phyloP scores from a whole-genome alignment of 2,113 vertebrate species.

The Cochlearius cochlearius region DNA sequence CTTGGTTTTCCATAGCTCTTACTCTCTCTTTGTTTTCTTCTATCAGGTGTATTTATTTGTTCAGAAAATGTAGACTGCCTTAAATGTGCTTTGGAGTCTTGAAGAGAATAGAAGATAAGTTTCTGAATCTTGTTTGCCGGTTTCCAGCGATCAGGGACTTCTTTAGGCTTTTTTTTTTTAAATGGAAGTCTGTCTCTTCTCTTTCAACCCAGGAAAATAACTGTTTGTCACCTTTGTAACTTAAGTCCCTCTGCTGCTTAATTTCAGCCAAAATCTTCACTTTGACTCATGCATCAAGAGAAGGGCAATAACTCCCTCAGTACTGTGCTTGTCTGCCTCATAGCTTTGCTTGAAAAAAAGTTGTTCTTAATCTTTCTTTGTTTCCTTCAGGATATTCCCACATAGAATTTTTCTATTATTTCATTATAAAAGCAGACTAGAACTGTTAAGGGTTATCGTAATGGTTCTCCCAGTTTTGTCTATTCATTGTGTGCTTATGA shows the following conservation, averaged over 20 bases:
- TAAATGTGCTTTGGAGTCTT: background rate
- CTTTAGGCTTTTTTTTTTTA: background rate
- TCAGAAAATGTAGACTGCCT: background rate
- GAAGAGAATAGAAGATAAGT: background rate
- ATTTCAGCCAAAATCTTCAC: constrained; percentile 3
- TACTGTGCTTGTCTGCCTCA: background rate
- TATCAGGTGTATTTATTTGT: background rate
- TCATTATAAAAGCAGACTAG: background rate
- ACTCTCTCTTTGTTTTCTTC: background rate
- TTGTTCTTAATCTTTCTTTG: background rate
- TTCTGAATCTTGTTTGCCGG: background rate
- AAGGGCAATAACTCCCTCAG: background rate
- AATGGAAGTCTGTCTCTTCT: background rate
- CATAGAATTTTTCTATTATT: background rate
- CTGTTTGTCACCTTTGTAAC: background rate
- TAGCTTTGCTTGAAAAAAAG: background rate
- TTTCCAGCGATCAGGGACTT: background rate
- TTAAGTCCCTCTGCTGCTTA: background rate
- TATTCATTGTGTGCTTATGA: background rate
- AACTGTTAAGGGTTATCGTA: background rate
- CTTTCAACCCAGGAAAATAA: background rate
- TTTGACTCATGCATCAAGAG: background rate
- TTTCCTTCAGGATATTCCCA: background rate
- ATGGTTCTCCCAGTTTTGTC: background rate
- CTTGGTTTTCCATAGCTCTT: background rate